A percentile compares a stretch with the other conserved stretches of the same genome.
These are phyloP conservation scores for Cydia pomonella DNA, from an alignment of 1,140 invertebrate genomes.

Conservation along the genomic window DNA sequence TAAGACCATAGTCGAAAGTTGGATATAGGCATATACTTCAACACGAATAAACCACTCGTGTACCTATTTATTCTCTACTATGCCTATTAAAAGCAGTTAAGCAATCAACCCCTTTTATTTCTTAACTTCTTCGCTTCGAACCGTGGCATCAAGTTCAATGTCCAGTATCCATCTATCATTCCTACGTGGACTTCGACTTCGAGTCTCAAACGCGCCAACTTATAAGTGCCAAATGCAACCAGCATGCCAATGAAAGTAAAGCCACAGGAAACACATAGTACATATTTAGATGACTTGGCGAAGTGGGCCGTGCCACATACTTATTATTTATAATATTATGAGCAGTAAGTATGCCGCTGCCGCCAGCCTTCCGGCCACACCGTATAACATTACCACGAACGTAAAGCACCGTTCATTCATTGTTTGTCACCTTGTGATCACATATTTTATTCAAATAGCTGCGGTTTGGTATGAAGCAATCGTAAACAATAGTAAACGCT, in stretches of 20 bases:
- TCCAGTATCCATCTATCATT: neutral
- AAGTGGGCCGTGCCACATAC: conserved; percentile 43
- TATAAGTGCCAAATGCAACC: neutral
- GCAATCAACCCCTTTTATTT: too few species aligned
- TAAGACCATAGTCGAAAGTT: too few species aligned
- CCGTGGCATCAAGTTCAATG: neutral
- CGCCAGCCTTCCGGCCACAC: conserved; percentile 60
- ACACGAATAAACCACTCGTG: too few species aligned
- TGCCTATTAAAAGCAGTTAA: too few species aligned
- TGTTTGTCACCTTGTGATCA: conserved; percentile 32
- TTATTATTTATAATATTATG: conserved; percentile 41
- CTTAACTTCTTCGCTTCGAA: too few species aligned
- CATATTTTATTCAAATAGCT: conserved; percentile 22
- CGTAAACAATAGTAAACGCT: conserved; percentile 8
- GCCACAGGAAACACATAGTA: conserved; percentile 47
- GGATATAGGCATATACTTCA: too few species aligned
- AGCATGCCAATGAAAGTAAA: conserved; percentile 44
- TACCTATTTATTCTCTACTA: too few species aligned
- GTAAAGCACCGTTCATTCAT: conserved; percentile 38
- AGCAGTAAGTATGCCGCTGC: conserved; percentile 50
- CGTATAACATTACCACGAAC: conserved; percentile 45
- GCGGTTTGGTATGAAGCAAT: neutral
- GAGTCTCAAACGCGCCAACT: too few species aligned
- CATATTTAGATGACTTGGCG: conserved; percentile 49
- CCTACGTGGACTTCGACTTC: too few species aligned